These are phyloP conservation scores for Mizuhopecten yessoensis DNA, from an alignment of 1,140 invertebrate genomes.

Conservation along the genomic window DNA sequence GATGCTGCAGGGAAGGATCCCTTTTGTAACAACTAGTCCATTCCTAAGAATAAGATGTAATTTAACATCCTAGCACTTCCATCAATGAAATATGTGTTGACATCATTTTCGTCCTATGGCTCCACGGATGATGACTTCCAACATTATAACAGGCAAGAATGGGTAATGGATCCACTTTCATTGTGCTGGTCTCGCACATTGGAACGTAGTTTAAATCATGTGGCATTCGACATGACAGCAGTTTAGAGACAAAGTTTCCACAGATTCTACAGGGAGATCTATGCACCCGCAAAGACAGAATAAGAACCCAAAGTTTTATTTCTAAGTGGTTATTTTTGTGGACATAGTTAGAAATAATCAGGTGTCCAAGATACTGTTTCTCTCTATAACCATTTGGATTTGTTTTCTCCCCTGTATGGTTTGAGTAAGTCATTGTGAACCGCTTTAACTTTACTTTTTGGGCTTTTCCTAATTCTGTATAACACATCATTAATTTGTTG, in stretches of 20 bases:
- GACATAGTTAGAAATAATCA: background rate
- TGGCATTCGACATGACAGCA: slow-evolving; percentile 33
- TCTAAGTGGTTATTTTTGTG: too few species aligned
- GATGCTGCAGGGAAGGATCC: background rate
- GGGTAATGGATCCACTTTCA: background rate
- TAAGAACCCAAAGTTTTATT: too few species aligned
- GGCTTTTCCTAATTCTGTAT: too few species aligned
- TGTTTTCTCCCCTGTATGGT: too few species aligned
- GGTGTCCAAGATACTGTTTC: too few species aligned
- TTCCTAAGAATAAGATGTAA: slow-evolving; percentile 10
- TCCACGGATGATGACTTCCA: background rate
- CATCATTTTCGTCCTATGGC: background rate
- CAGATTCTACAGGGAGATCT: background rate
- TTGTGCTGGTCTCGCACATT: background rate
- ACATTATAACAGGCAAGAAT: background rate
- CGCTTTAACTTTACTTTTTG: too few species aligned
- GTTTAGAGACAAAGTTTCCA: background rate
- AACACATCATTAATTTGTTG: too few species aligned
- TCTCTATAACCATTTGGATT: too few species aligned
- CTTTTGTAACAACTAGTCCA: background rate
- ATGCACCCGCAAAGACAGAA: background rate
- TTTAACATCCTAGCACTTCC: slow-evolving; percentile 36
- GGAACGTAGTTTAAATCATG: background rate
- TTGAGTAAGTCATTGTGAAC: too few species aligned
- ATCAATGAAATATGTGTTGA: background rate